phyloP scores from a whole-genome alignment of 2,113 vertebrate species.

The Dipodomys ordii region DNA sequence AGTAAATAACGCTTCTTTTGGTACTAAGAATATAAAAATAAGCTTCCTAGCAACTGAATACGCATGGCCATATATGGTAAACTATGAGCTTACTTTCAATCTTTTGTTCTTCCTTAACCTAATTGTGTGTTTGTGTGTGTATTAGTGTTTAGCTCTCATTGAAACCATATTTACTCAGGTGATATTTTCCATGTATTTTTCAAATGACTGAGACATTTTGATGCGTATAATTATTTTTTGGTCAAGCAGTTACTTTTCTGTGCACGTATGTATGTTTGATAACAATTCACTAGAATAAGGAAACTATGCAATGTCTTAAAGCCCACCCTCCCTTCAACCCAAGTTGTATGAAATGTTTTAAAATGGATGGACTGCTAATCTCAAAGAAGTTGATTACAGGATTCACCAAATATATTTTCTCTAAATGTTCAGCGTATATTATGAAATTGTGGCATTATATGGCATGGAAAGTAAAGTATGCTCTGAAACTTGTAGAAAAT shows the following conservation, averaged over 20 bases:
- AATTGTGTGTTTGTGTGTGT: background rate
- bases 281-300: background rate
- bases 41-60: background rate
- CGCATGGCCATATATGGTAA: background rate
- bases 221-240: background rate
- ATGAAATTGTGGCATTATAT: background rate
- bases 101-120: background rate
- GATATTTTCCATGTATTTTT: background rate
- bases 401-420: background rate
- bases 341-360: background rate
- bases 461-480: background rate
- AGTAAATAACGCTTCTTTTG: background rate
- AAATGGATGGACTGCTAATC: background rate
- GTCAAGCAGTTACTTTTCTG: background rate
- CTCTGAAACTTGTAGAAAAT: background rate
- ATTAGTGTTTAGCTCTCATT: no score
- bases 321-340: no score
- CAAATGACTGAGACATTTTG: background rate
- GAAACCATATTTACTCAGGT: background rate
- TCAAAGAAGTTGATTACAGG: background rate
- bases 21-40: background rate
- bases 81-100: background rate
- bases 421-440: background rate
- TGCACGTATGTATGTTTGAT: background rate
- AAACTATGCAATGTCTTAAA: background rate